Conservation (phyloP, 2,888 invertebrate species). For the Teleiodes luculella region DNA sequence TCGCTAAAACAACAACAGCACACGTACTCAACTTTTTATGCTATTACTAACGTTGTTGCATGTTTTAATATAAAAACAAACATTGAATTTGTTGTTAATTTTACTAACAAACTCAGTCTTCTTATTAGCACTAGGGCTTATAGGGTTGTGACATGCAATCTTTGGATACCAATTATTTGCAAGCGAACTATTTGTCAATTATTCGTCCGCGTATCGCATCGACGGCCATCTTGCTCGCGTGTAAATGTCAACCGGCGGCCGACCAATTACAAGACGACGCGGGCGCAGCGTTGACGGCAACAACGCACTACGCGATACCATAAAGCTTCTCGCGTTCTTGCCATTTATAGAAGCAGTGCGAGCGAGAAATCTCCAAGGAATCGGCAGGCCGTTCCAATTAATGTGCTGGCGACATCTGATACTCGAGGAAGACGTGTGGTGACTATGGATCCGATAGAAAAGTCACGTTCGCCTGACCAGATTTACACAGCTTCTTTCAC, state of each 20-base stretch:
- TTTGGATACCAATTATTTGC: constrained; percentile 15
- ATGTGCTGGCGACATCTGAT: constrained; percentile 62
- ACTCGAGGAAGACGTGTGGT: constrained; percentile 30
- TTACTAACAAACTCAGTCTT: not conserved
- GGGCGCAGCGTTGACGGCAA: constrained; percentile 65
- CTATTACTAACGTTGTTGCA: not conserved
- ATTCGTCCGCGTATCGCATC: constrained; percentile 62
- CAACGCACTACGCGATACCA: constrained; percentile 69
- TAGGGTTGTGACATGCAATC: constrained; percentile 12
- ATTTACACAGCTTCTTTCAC: constrained; percentile 6
- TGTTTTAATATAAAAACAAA: not conserved
- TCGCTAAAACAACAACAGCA: not conserved
- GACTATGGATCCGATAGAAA: constrained; percentile 15
- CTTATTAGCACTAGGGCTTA: constrained; percentile 12
- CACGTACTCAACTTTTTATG: not conserved
- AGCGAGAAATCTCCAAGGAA: constrained; percentile 51
- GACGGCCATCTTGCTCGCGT: constrained; percentile 70
- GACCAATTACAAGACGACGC: constrained; percentile 74
- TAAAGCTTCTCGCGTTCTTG: constrained; percentile 68
- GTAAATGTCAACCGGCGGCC: constrained; percentile 72
- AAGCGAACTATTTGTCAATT: constrained; percentile 65
- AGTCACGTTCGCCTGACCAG: constrained; percentile 6
- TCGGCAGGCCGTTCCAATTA: constrained; percentile 68
- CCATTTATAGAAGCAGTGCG: constrained; percentile 67
- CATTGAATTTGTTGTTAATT: not conserved